Conservation (phyloP, 2,888 invertebrate genomes). For the Danaus chrysippus region DNA sequence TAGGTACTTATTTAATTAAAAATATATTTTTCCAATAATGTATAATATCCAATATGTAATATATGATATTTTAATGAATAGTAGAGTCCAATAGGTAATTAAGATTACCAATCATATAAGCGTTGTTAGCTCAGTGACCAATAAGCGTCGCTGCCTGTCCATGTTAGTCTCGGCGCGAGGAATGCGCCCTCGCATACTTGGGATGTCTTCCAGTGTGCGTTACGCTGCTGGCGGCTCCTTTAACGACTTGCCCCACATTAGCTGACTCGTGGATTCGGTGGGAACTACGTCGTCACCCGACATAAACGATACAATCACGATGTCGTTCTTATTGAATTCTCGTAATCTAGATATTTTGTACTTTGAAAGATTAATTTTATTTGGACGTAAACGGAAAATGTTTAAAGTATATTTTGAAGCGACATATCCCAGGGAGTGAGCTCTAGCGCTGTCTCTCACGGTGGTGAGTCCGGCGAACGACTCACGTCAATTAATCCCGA, state of each 20-base stretch:
- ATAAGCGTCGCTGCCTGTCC: background rate
- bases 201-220: conserved; percentile 11
- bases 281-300: conserved; percentile 27
- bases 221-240: conserved; percentile 2
- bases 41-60: too few species aligned
- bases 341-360: background rate
- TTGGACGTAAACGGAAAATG: background rate
- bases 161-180: conserved; percentile 9
- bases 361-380: background rate
- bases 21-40: too few species aligned
- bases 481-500: conserved; percentile 48
- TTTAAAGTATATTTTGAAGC: background rate
- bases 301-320: conserved; percentile 20
- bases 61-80: too few species aligned
- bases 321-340: background rate
- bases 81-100: too few species aligned
- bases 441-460: conserved; percentile 18
- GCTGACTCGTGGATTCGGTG: conserved; percentile 17
- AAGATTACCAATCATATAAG: background rate
- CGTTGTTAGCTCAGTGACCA: background rate
- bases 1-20: too few species aligned
- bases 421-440: background rate
- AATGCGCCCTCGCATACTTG: conserved; percentile 19
- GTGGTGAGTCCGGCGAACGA: conserved; percentile 13
- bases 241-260: conserved; percentile 20